Base-by-base conservation (phyloP, 2,113 vertebrate species). In the Gyps fulvus region DNA sequence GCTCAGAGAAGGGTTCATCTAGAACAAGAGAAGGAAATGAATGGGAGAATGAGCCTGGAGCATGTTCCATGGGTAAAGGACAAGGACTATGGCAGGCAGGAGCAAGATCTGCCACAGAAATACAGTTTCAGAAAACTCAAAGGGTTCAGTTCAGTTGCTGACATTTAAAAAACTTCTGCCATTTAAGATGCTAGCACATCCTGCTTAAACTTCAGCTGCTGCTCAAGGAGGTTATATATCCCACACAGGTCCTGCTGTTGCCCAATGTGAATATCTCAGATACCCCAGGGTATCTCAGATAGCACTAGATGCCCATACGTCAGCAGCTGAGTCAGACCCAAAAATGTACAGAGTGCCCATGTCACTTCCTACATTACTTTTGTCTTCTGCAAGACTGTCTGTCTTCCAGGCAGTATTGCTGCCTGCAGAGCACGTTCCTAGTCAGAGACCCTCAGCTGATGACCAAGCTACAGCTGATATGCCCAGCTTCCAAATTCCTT, bases 281-380 rank as follows among this genome's bases (percentile, higher is more conserved):
- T 11, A 17, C 1, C 8, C 31, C 31, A 66, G 27, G 21, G 12
- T 31, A 12, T 27, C 21, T 54, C 54, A 55, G 26, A 2, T 2
- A 50, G 29, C 19, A 52, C 23, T 23, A 42, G 6, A 20, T 7
- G 4, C 13, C 49, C n/a, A 13, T 6, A 7, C 1, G 1, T 20
- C 72, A 89, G 50, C 21, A 84, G 16, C 9, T 81, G 43, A 61
- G n/a, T 32, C 5, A 34, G 16, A 43, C 2, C 2, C 25, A 49
- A 62, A 62, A 77, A 29, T 13, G 25, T n/a, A 14, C 18, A 67
- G 55, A 34, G 2, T 61, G 16, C 31, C 19, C 52, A 26, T 58
- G 52, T 36, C 29, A 20, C 21, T 71, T 55, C 85, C 34, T 26
- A 18, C 63, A 89, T 50, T 47, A 12, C 6, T 47, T 65, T 19